Conservation (phyloP, 64 coral and sea anemone species). For the Actinia equina region DNA sequence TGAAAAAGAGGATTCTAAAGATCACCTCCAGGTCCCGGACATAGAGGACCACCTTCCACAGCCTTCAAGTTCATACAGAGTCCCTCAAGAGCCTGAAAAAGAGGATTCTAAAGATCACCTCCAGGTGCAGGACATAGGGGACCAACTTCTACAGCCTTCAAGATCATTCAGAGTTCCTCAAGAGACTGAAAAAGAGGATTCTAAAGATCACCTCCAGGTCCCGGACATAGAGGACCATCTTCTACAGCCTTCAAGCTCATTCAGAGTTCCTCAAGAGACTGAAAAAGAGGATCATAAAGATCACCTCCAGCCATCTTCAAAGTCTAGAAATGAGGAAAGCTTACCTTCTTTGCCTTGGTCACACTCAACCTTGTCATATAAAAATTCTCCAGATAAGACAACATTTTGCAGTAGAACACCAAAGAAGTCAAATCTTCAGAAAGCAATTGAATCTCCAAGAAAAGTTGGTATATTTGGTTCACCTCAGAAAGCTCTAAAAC, state of each 20-base stretch:
- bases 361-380: neutral
- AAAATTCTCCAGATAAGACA: neutral
- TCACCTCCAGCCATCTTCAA: neutral
- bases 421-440: neutral
- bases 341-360: neutral
- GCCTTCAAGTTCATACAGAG: neutral
- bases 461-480: constrained; percentile 19
- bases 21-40: neutral
- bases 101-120: neutral
- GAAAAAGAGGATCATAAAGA: neutral
- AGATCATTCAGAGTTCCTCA: neutral
- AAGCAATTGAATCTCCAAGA: neutral
- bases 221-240: neutral
- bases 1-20: too few relatives aligned
- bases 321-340: neutral
- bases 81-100: too few relatives aligned
- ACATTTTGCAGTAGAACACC: neutral
- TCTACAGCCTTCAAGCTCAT: neutral
- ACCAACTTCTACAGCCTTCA: neutral
- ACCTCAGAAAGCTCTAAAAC: neutral
- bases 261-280: neutral
- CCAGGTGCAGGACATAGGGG: neutral
- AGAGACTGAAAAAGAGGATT: too few relatives aligned
- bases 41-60: neutral
- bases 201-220: neutral